Evolutionary conservation across 2,888 invertebrate genomes (phyloP).

Genomic region (Chymomyza caudatula): DNA sequence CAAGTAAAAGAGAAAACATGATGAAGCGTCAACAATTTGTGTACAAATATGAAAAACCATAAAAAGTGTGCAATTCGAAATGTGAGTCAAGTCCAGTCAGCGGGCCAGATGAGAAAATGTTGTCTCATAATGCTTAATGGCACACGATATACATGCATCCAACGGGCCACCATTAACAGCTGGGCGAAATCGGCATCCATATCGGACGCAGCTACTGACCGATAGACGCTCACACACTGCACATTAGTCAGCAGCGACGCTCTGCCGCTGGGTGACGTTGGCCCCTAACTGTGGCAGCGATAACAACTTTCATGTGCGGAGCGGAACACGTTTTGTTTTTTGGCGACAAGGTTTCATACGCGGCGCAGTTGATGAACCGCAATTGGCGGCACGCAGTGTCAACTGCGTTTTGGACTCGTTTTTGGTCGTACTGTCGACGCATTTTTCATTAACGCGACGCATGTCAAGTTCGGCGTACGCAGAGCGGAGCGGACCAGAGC

Average conservation of each 20-base stretch:
- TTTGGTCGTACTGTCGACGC: conserved; percentile 25
- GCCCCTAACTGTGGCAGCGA: conserved; percentile 50
- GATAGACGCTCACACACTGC: conserved; percentile 29
- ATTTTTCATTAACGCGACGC: conserved; percentile 55
- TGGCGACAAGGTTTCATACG: conserved; percentile 50
- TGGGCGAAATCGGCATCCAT: not conserved
- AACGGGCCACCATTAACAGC: not conserved
- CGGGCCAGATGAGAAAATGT: conserved; percentile 21
- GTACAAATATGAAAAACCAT: conserved; percentile 1
- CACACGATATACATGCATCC: conserved; percentile 3
- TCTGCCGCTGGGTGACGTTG: conserved; percentile 18
- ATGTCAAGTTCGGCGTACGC: conserved; percentile 5
- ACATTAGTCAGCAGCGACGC: conserved; percentile 25
- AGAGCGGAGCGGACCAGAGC: not conserved
- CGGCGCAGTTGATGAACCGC: conserved; percentile 56
- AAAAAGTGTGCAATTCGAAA: conserved; percentile 1
- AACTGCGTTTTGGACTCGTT: not conserved
- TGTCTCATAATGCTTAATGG: conserved; percentile 20
- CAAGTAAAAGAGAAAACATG: conserved; percentile 50
- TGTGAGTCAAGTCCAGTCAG: not conserved
- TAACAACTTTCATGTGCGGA: conserved; percentile 50
- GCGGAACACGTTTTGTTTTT: conserved; percentile 38
- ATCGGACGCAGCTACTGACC: conserved; percentile 41
- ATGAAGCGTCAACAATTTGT: conserved; percentile 35
- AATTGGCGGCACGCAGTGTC: not conserved